These are phyloP conservation scores for Trachelus stipa DNA, from an alignment of 2,888 invertebrate species.

Conservation along the genomic window DNA sequence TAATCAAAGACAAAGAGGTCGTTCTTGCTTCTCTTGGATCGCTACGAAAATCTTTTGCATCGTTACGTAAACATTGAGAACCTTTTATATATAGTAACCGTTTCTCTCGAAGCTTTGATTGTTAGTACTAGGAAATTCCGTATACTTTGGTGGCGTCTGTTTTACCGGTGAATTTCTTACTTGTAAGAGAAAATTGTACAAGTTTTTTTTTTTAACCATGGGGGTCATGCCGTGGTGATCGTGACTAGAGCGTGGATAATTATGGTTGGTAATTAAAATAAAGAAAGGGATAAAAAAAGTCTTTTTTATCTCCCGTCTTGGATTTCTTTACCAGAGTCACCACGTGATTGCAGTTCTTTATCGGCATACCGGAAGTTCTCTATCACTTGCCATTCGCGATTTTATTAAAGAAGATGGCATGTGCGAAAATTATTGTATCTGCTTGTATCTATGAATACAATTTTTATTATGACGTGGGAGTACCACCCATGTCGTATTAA, in stretches of 20 bases:
- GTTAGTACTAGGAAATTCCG: not conserved
- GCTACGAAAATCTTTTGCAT: not conserved
- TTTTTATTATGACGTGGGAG: not conserved
- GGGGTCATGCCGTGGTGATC: not conserved
- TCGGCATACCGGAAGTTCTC: slow-evolving; percentile 43
- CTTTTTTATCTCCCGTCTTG: not conserved
- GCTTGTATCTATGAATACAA: not conserved
- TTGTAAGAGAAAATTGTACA: not conserved
- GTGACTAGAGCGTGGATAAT: not conserved
- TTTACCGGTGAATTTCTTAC: not conserved
- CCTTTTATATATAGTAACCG: not conserved
- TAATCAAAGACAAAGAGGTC: slow-evolving; percentile 6
- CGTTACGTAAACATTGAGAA: not conserved
- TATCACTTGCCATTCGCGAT: slow-evolving; percentile 41
- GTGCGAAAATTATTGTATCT: not conserved
- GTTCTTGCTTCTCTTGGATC: not conserved
- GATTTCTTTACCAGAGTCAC: slow-evolving; percentile 14
- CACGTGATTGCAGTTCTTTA: slow-evolving; percentile 29
- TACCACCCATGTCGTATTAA: not conserved
- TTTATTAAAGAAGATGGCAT: slow-evolving; percentile 27
- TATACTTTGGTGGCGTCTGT: not conserved
- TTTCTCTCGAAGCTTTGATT: not conserved
- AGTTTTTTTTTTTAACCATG: not conserved
- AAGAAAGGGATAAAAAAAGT: not conserved
- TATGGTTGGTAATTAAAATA: not conserved